Conservation (phyloP, 2,113 vertebrate genomes). For the Porphyrio hochstetteri region DNA sequence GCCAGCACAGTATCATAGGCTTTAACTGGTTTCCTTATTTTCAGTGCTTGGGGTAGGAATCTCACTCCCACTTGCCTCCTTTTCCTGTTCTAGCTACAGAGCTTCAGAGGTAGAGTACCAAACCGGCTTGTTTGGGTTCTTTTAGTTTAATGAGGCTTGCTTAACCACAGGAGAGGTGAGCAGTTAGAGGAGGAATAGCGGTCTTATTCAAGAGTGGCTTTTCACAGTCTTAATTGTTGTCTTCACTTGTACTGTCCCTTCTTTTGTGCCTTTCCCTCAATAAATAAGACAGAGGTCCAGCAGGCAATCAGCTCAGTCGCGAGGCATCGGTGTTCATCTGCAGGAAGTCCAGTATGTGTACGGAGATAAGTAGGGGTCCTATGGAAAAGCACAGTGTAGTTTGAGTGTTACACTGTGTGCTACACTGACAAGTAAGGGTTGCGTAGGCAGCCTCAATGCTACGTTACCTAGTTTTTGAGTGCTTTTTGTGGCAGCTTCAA, state of each 20-base stretch:
- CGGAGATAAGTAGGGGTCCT: background rate
- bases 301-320: background rate
- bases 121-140: background rate
- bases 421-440: background rate
- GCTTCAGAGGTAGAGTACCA: background rate
- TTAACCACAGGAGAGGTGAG: background rate
- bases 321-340: background rate
- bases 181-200: background rate
- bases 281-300: background rate
- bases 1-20: background rate
- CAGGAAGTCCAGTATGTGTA: background rate
- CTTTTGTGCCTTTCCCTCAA: background rate
- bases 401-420: background rate
- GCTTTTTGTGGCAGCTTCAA: background rate
- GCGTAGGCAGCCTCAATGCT: background rate
- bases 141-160: background rate
- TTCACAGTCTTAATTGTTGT: slow-evolving; percentile 4
- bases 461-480: background rate
- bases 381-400: background rate
- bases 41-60: background rate
- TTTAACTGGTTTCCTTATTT: background rate
- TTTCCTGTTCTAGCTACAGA: background rate
- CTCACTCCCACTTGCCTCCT: background rate
- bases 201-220: background rate
- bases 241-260: background rate